Base-by-base conservation (phyloP, 2,113 vertebrate genomes). In the Dendropsophus ebraccatus region DNA sequence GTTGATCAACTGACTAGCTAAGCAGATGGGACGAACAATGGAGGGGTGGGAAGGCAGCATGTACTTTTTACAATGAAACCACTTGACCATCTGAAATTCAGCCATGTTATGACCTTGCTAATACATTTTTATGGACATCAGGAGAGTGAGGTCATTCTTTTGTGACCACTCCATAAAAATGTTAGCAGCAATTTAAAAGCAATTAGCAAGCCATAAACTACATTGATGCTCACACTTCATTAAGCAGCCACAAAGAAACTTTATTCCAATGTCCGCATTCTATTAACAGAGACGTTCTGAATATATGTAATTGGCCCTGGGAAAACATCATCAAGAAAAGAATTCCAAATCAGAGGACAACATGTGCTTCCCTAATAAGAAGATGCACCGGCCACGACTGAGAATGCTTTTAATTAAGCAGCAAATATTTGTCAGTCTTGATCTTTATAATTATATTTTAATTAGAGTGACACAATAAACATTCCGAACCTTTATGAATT, bases 261-360 rank as follows among this genome's bases (percentile, higher is more conserved):
- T 92, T 91, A 88, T 90, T 90, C 91, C 88, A 88, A 88, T 91
- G 90, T 89, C 90, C 70, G 70, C 89, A 84, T 79, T 56, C 70
- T 85, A 88, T 86, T 30, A 45, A 75, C 73, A 82, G 60, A 83
- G 85, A 89, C 88, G 89, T 88, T 91, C 90, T 89, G 89, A 70
- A 93, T 91, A 93, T 91, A 91, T 91, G 89, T 91, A 91, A 90
- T 93, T 92, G 89, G 92, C 90, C 90, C 88, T 89, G 90, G 89
- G 90, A 93, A 85, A 87, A 74, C 30, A 78, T 54, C 49, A 52
- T 35, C 50, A 35, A 50, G 45, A 45, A 69, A 69, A 16, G 19
- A 81, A 76, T 56, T 67, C 41, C 9, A 87, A 62, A 85, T 85
- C 58, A 25, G 56, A 50, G 67, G 52, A 74, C 47, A 83, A 74